phyloP scores from a whole-genome alignment of 2,113 vertebrate species.

The Triplophysa rosa region DNA sequence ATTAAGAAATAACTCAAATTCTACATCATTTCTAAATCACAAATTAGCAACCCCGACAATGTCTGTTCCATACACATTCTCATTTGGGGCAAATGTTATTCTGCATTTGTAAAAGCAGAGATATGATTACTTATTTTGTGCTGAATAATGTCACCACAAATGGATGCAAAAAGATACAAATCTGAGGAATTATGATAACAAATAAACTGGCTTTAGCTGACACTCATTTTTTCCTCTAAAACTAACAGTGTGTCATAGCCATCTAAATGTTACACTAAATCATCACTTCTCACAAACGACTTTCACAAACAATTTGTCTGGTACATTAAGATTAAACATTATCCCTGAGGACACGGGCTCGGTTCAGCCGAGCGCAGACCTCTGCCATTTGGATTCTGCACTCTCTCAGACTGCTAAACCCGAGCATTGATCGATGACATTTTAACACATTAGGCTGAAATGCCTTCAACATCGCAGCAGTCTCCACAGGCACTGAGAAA shows the following conservation, averaged over 20 bases:
- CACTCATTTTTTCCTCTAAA: neutral
- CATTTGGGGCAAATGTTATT: too few relatives aligned
- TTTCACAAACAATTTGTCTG: constrained; percentile 19
- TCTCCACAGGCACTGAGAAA: constrained; percentile 29
- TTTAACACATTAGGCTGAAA: constrained; percentile 36
- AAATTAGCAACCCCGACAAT: too few relatives aligned
- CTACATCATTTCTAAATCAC: too few relatives aligned
- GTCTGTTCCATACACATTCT: too few relatives aligned
- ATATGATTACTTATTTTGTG: neutral
- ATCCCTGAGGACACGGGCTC: constrained; percentile 15
- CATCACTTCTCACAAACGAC: neutral
- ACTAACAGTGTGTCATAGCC: neutral
- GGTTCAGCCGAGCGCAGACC: constrained; percentile 7
- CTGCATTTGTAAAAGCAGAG: too few relatives aligned
- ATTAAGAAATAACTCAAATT: too few relatives aligned
- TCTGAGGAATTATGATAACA: neutral
- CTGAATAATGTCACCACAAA: neutral
- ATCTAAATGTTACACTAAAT: constrained; percentile 30
- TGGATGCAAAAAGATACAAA: neutral
- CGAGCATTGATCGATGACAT: constrained; percentile 43
- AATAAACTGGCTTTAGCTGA: neutral
- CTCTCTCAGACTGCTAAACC: constrained; percentile 12
- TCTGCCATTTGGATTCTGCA: constrained; percentile 25
- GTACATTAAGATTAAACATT: constrained; percentile 6
- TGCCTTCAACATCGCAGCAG: constrained; percentile 20